phyloP scores from a whole-genome alignment of 2,888 invertebrate species.

The Ennomos erosarius region DNA sequence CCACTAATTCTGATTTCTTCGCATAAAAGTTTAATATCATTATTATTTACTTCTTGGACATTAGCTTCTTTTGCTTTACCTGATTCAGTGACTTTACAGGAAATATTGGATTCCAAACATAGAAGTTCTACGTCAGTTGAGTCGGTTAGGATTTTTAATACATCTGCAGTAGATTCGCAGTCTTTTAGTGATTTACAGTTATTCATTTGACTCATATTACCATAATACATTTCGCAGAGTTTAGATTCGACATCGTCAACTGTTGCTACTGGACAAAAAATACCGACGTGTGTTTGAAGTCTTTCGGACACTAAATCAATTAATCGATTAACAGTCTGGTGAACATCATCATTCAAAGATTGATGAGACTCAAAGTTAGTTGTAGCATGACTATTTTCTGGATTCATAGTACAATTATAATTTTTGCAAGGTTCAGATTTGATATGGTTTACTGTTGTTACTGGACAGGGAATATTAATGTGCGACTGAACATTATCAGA shows the following conservation, averaged over 20 bases:
- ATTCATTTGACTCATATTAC: neutral
- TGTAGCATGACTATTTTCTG: neutral
- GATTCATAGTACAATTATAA: neutral
- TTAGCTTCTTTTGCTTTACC: neutral
- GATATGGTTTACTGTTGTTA: neutral
- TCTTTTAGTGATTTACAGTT: neutral
- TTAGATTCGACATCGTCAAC: slow-evolving; percentile 4
- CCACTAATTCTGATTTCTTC: neutral
- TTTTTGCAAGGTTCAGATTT: slow-evolving; percentile 9
- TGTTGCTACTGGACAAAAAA: neutral
- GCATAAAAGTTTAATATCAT: neutral
- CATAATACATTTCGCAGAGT: slow-evolving; percentile 1
- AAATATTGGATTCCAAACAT: neutral
- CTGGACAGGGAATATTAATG: neutral
- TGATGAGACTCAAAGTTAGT: neutral
- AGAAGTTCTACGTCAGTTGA: neutral
- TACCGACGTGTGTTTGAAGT: neutral
- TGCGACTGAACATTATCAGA: neutral
- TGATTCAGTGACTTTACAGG: neutral
- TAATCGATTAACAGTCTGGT: slow-evolving; percentile 4
- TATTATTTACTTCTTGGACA: slow-evolving; percentile 2
- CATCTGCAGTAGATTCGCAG: neutral
- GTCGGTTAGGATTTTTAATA: neutral
- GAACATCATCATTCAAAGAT: neutral
- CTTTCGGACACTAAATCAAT: slow-evolving; percentile 2